Conservation (phyloP, 2,888 invertebrate species). For the Drosophila pseudotalamancana region DNA sequence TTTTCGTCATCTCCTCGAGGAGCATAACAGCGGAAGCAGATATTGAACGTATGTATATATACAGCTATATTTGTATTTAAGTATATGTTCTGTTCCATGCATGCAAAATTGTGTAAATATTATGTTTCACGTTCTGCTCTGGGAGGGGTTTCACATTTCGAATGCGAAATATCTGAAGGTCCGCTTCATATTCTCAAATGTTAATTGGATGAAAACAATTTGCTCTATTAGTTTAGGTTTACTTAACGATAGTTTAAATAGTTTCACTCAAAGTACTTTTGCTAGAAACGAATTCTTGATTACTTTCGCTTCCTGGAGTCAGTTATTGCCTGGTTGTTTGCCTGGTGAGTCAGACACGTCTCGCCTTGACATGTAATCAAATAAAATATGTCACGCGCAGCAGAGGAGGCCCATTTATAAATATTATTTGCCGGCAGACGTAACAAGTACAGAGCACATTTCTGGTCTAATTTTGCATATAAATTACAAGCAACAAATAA, state of each 20-base stretch:
- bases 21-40: conserved; percentile 25
- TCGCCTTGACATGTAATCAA: conserved; percentile 45
- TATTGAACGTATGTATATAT: too few relatives aligned
- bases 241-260: neutral
- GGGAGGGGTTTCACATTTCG: too few relatives aligned
- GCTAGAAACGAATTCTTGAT: too few relatives aligned
- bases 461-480: conserved; percentile 73
- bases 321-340: too few relatives aligned
- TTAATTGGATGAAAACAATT: neutral
- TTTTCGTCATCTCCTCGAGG: conserved; percentile 30
- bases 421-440: conserved; percentile 33
- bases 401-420: conserved; percentile 32
- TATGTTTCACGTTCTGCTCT: too few relatives aligned
- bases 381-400: conserved; percentile 65
- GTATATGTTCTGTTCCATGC: conserved; percentile 13
- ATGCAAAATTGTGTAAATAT: conserved; percentile 27
- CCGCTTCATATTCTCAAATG: neutral
- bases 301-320: neutral
- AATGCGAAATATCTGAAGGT: too few relatives aligned
- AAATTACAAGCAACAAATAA: conserved; percentile 79
- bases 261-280: neutral
- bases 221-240: neutral
- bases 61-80: too few relatives aligned
- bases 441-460: conserved; percentile 31
- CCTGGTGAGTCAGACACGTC: conserved; percentile 15